A percentile compares a stretch with the other conserved stretches of the same genome.
phyloP scores from a whole-genome alignment of 1,140 invertebrate genomes.

The Lutraria rhynchaena region DNA sequence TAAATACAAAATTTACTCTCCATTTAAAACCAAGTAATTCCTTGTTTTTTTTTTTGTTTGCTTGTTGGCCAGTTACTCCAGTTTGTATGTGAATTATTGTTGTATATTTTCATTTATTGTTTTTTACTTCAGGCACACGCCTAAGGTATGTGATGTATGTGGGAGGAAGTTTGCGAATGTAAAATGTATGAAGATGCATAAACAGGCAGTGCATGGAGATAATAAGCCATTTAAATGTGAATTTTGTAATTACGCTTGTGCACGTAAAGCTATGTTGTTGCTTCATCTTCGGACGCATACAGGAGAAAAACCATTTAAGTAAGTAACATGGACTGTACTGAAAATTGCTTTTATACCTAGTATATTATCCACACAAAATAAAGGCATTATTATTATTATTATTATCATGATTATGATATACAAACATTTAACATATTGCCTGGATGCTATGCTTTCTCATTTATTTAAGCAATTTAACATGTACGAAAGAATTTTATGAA shows the following conservation, averaged over 20 bases:
- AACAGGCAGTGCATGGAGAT: slow-evolving; percentile 90
- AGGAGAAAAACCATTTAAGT: slow-evolving; percentile 83
- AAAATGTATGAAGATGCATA: slow-evolving; percentile 89
- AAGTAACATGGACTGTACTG: too few species aligned
- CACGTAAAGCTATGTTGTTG: slow-evolving; percentile 84
- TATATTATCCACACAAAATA: neutral
- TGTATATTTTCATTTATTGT: too few species aligned
- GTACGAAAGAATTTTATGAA: too few species aligned
- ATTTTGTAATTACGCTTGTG: slow-evolving; percentile 89
- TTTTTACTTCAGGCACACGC: slow-evolving; percentile 84
- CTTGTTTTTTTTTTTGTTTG: too few species aligned
- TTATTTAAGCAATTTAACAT: too few species aligned
- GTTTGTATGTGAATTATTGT: too few species aligned
- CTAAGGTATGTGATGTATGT: slow-evolving; percentile 88
- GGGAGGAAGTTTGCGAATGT: slow-evolving; percentile 88
- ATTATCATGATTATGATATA: neutral
- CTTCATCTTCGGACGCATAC: slow-evolving; percentile 89
- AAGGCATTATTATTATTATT: too few species aligned
- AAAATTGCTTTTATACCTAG: neutral
- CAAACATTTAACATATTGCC: neutral
- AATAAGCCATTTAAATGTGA: slow-evolving; percentile 89
- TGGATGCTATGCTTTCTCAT: too few species aligned
- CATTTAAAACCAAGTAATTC: too few species aligned
- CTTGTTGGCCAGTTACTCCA: too few species aligned
- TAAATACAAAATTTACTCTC: too few species aligned